Conservation (phyloP, 2,797 vertebrate genomes). For the Mionectes olivaceus region DNA sequence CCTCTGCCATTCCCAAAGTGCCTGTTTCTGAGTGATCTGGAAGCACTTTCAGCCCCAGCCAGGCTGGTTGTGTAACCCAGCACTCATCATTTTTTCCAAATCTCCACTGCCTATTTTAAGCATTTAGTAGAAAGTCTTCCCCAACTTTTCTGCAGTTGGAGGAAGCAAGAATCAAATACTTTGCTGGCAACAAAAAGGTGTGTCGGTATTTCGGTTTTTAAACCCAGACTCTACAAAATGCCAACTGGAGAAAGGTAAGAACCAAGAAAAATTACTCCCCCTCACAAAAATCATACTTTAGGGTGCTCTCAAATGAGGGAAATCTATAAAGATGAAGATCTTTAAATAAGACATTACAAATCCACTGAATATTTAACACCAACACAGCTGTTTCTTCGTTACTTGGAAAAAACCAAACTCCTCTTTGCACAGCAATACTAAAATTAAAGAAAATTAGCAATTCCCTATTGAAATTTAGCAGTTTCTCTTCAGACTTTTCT, state of each 20-base stretch:
- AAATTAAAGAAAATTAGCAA: slow-evolving; percentile 43
- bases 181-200: not conserved
- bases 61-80: not conserved
- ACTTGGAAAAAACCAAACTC: not conserved
- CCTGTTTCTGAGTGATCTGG: not conserved
- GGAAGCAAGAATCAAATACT: not conserved
- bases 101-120: slow-evolving; percentile 34
- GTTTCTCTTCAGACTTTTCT: slow-evolving; percentile 18
- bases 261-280: not conserved
- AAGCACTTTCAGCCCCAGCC: not conserved
- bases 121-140: not conserved
- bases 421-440: not conserved
- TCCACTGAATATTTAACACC: slow-evolving; percentile 47
- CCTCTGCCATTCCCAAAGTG: not conserved
- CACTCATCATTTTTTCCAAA: slow-evolving; percentile 26
- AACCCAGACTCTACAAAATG: not conserved
- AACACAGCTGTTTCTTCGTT: slow-evolving; percentile 40
- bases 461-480: slow-evolving; percentile 10
- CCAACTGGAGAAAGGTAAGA: slow-evolving; percentile 8
- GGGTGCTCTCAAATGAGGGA: not conserved
- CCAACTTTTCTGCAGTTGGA: not conserved
- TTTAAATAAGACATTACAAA: slow-evolving; percentile 23
- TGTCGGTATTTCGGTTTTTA: not conserved
- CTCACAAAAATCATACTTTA: not conserved
- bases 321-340: not conserved